These are phyloP conservation scores for Drosophila putrida DNA, from an alignment of 2,888 invertebrate species.

Conservation along the genomic window DNA sequence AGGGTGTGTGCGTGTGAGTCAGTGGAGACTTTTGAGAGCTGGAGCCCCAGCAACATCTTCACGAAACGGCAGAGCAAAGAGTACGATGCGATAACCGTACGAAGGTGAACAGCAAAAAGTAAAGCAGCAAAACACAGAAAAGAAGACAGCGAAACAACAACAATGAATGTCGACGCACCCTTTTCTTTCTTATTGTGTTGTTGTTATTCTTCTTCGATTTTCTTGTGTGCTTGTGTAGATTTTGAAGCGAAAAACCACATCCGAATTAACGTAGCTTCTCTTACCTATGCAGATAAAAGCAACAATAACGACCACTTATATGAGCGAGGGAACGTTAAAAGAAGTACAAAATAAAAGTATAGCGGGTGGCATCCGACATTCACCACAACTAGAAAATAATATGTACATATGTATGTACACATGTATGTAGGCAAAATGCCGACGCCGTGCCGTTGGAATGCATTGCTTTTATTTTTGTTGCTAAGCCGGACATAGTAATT, in stretches of 20 bases:
- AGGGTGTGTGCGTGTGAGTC: constrained; percentile 27
- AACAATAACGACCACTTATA: constrained; percentile 10
- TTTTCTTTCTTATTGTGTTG: constrained; percentile 71
- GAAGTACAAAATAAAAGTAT: constrained; percentile 24
- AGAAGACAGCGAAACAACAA: constrained; percentile 46
- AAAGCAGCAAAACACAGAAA: constrained; percentile 60
- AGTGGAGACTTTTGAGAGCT: constrained; percentile 64
- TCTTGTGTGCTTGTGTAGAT: constrained; percentile 37
- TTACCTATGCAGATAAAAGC: constrained; percentile 37
- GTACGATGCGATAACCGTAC: constrained; percentile 67
- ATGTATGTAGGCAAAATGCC: constrained; percentile 53
- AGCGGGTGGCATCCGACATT: constrained; percentile 40
- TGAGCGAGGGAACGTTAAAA: constrained; percentile 24
- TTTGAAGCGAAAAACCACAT: constrained; percentile 77
- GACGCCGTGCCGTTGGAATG: constrained; percentile 62
- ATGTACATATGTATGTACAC: constrained; percentile 38
- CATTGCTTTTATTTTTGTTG: constrained; percentile 32
- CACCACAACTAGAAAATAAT: constrained; percentile 19
- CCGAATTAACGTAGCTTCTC: constrained; percentile 58
- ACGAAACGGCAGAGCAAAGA: constrained; percentile 65
- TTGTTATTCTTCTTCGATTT: not conserved
- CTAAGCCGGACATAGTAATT: constrained; percentile 76
- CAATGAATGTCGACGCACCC: constrained; percentile 74
- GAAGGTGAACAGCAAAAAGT: constrained; percentile 77
- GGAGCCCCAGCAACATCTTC: constrained; percentile 63